Evolutionary conservation across 2,797 vertebrate genomes (phyloP).

Genomic region (Pseudomugil gertrudae): DNA sequence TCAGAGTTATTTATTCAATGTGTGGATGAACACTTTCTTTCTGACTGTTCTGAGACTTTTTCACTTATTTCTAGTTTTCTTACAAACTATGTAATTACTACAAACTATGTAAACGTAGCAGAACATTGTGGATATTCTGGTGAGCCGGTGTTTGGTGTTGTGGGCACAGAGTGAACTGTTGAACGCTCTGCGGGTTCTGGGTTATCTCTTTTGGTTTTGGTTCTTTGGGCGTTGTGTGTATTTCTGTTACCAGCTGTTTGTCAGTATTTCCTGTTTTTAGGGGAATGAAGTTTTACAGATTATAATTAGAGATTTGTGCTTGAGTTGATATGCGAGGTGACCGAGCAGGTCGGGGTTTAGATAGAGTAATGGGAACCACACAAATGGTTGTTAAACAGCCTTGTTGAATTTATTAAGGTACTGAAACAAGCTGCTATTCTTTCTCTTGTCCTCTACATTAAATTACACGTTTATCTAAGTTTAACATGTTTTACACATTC

Average conservation of each 20-base stretch:
- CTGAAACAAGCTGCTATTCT: too few species aligned
- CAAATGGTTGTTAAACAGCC: too few species aligned
- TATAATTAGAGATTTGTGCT: conserved; percentile 15
- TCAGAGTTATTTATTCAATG: background rate
- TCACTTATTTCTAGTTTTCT: background rate
- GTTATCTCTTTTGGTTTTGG: conserved; percentile 38
- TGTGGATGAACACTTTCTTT: background rate
- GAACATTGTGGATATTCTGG: conserved; percentile 26
- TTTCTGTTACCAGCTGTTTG: conserved; percentile 31
- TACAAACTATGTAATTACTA: too few species aligned
- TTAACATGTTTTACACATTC: too few species aligned
- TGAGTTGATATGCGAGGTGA: conserved; percentile 57
- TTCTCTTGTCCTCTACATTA: too few species aligned
- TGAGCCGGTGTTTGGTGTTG: conserved; percentile 43
- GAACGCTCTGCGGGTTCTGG: conserved; percentile 15
- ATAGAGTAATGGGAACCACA: conserved; percentile 24
- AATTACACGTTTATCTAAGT: too few species aligned
- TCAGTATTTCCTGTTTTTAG: conserved; percentile 16
- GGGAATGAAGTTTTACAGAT: conserved; percentile 2
- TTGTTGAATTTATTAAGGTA: too few species aligned
- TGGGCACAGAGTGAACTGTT: conserved; percentile 54
- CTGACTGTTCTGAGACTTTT: background rate
- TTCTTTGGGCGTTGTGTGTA: conserved; percentile 16
- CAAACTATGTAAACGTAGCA: background rate
- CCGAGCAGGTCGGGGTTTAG: background rate